Conservation (phyloP, 1,140 invertebrate species). For the Drosophila ironensis region DNA sequence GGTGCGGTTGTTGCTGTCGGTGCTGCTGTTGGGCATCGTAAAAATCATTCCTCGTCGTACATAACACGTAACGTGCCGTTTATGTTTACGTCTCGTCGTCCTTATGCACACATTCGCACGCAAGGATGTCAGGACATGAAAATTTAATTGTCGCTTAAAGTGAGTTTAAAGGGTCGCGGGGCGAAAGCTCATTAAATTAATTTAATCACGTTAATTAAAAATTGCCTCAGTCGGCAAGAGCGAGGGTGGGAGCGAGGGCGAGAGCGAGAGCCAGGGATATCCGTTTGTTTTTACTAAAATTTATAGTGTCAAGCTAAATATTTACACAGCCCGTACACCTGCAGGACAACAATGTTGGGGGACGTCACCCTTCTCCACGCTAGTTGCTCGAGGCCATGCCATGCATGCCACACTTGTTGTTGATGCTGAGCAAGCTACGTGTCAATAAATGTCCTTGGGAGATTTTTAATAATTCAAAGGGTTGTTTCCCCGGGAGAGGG, state of each 20-base stretch:
- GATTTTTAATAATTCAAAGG: constrained; percentile 30
- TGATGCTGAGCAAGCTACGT: constrained; percentile 42
- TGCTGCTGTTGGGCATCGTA: constrained; percentile 56
- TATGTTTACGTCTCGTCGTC: constrained; percentile 66
- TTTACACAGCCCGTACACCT: constrained; percentile 65
- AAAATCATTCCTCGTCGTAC: constrained; percentile 73
- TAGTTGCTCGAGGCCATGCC: background rate
- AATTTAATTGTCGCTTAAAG: constrained; percentile 72
- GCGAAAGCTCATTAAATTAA: constrained; percentile 65
- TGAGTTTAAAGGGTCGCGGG: constrained; percentile 40
- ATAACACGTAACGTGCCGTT: constrained; percentile 71
- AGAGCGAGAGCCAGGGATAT: background rate
- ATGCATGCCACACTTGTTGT: constrained; percentile 16
- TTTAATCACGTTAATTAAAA: constrained; percentile 76
- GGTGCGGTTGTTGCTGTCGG: constrained; percentile 42
- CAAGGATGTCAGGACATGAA: constrained; percentile 42
- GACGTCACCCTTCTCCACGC: background rate
- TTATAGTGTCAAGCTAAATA: constrained; percentile 61
- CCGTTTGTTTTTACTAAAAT: constrained; percentile 63
- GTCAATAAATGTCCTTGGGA: constrained; percentile 48
- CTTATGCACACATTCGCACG: constrained; percentile 3
- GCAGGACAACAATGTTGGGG: constrained; percentile 16
- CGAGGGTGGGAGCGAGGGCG: background rate
- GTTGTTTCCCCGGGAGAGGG: background rate
- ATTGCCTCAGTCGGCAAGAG: constrained; percentile 8